Conservation (phyloP, 2,113 vertebrate species). For the Polyodon spathula region DNA sequence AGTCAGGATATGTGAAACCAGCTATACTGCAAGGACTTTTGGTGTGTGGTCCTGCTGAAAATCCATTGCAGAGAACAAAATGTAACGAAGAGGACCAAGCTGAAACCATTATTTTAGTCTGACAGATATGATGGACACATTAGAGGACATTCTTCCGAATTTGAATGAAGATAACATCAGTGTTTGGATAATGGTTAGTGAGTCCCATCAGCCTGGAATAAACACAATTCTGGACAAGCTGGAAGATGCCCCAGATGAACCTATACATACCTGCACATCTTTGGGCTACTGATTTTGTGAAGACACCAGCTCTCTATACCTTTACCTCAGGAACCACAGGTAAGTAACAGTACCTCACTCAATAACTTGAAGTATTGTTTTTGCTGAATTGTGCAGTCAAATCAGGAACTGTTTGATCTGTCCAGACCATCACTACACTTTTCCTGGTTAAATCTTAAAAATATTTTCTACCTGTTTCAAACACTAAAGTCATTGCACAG, state of each 20-base stretch:
- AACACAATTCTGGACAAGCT: constrained; percentile 65
- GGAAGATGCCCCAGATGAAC: constrained; percentile 52
- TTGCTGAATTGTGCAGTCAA: neutral
- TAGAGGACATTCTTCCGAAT: constrained; percentile 64
- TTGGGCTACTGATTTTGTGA: constrained; percentile 41
- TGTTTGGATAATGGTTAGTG: constrained; percentile 70
- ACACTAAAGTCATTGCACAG: too few species aligned
- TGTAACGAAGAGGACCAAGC: neutral
- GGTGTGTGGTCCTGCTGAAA: too few species aligned
- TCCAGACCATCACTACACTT: too few species aligned
- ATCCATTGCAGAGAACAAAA: too few species aligned
- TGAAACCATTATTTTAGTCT: constrained; percentile 25
- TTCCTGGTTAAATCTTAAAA: too few species aligned
- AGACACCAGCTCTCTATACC: constrained; percentile 70
- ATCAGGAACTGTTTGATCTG: too few species aligned
- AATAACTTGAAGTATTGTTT: neutral
- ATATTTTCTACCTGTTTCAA: too few species aligned
- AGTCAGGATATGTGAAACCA: too few species aligned
- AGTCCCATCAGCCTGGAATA: constrained; percentile 38
- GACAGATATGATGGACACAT: constrained; percentile 64
- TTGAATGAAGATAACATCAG: constrained; percentile 57
- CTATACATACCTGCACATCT: constrained; percentile 45
- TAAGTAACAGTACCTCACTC: constrained; percentile 27
- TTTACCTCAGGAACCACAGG: constrained; percentile 96
- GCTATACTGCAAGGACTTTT: too few species aligned